These are phyloP conservation scores for Dromas ardeola DNA, from an alignment of 2,113 vertebrate species.

Conservation along the genomic window DNA sequence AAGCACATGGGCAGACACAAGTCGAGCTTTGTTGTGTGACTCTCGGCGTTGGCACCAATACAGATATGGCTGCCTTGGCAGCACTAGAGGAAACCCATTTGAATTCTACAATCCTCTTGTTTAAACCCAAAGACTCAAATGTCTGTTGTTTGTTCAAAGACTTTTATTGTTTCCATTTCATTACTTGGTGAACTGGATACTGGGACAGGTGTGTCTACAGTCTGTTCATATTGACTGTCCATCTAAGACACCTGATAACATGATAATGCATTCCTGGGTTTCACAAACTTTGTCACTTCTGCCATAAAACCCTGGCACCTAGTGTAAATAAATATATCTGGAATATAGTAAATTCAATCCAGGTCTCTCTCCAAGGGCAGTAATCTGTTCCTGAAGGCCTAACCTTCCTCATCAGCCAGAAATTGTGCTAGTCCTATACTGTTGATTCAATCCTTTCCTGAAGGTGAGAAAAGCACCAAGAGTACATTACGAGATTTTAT, in stretches of 20 bases:
- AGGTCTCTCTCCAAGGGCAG: neutral
- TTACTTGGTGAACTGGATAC: slow-evolving; percentile 63
- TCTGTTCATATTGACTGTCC: slow-evolving; percentile 57
- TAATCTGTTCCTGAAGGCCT: slow-evolving; percentile 27
- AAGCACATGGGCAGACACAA: slow-evolving; percentile 38
- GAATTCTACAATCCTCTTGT: slow-evolving; percentile 47
- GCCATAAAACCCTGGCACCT: slow-evolving; percentile 21
- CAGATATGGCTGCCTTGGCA: slow-evolving; percentile 55
- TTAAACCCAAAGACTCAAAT: slow-evolving; percentile 53
- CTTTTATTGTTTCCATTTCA: slow-evolving; percentile 64
- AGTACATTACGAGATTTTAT: neutral
- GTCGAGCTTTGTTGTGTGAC: slow-evolving; percentile 6
- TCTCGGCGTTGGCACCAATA: neutral
- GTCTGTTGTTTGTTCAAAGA: slow-evolving; percentile 61
- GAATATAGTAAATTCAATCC: slow-evolving; percentile 12
- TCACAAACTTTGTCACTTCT: slow-evolving; percentile 68
- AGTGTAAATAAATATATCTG: slow-evolving; percentile 41
- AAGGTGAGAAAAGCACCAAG: neutral
- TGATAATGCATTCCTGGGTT: slow-evolving; percentile 50
- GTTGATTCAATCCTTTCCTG: neutral
- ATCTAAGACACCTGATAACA: slow-evolving; percentile 51
- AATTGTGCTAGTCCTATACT: neutral
- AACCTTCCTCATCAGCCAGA: neutral
- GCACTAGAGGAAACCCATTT: slow-evolving; percentile 40
- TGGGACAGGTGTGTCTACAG: slow-evolving; percentile 50